Conservation (phyloP, 2,113 vertebrate genomes). For the Micronisus gabar region DNA sequence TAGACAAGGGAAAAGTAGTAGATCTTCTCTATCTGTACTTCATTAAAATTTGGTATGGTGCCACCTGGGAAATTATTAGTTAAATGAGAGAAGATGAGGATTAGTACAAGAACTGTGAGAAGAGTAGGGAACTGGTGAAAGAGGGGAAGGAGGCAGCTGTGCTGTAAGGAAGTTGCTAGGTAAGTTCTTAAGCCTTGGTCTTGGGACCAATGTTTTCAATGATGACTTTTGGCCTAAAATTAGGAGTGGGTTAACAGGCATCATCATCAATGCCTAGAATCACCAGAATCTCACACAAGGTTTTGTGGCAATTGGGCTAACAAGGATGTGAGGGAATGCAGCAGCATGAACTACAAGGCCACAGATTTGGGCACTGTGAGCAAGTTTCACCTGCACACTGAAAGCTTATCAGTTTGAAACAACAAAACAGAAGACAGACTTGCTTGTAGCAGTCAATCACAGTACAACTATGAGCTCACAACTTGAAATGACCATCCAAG, state of each 20-base stretch:
- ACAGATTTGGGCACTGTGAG: neutral
- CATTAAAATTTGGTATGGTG: slow-evolving; percentile 44
- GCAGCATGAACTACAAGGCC: neutral
- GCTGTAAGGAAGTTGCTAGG: neutral
- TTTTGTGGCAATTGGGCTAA: neutral
- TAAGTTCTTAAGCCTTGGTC: neutral
- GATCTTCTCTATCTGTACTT: slow-evolving; percentile 47
- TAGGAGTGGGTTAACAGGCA: neutral
- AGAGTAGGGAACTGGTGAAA: neutral
- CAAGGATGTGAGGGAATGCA: neutral
- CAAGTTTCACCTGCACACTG: neutral
- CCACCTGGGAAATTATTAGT: slow-evolving; percentile 62
- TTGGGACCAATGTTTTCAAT: neutral
- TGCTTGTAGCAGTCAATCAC: neutral
- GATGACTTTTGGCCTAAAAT: neutral
- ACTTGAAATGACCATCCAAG: neutral
- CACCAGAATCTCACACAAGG: neutral
- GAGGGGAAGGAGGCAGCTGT: neutral
- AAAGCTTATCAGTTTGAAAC: neutral
- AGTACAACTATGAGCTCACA: neutral
- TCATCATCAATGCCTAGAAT: neutral
- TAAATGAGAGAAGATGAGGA: slow-evolving; percentile 37
- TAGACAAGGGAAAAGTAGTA: slow-evolving; percentile 55
- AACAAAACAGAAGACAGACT: neutral
- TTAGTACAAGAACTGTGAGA: neutral